Evolutionary conservation across 2,113 vertebrate genomes (phyloP), one percentile per base, ranked within the genome.

Genomic region (Propithecus coquereli): DNA sequence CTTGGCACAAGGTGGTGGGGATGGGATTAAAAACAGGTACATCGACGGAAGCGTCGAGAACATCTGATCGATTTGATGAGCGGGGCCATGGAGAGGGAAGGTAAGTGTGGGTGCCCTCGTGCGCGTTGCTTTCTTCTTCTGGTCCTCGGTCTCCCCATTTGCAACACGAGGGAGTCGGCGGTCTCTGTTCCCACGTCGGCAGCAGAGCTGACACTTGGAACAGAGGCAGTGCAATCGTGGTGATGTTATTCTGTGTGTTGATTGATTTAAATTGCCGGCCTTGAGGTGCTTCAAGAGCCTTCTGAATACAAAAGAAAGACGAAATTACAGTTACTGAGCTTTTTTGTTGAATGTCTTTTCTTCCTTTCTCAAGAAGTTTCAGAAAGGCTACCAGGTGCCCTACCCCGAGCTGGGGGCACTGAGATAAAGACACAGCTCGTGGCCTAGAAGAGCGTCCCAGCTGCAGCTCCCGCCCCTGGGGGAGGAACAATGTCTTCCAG

Each of bases 111-210:
- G 22, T 34, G 37, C 20, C 82, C 25, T 59, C 43, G 17, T 37
- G 8, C 16, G 13, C 1, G 0, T 25, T 37, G 32, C n/a, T 86
- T n/a, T 57, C 66, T 52, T 45, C 83, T 37, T 47, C 73, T 66
- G 63, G 81, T 43, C 59, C 70, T 66, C 3, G 0, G n/a, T 37
- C 13, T 70, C 77, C 59, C 52, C 0, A 0, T 4, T 13, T 16
- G 45, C n/a, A 9, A 89, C 7, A 57, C 13, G 32, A 91, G 6
- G 32, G 13, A 63, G 8, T 10, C 5, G 3, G 34, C 43, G 14
- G 50, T 18, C 11, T 27, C 52, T 54, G 52, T 17, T 54, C 52
- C 52, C 52, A 54, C 5, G 52, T 18, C 17, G 17, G 52, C 52
- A 54, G 5, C 52, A 0, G 52, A 65, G 63, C 81, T 23, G n/a